phyloP scores from a whole-genome alignment of 2,888 invertebrate genomes.

The Idaea biselata region DNA sequence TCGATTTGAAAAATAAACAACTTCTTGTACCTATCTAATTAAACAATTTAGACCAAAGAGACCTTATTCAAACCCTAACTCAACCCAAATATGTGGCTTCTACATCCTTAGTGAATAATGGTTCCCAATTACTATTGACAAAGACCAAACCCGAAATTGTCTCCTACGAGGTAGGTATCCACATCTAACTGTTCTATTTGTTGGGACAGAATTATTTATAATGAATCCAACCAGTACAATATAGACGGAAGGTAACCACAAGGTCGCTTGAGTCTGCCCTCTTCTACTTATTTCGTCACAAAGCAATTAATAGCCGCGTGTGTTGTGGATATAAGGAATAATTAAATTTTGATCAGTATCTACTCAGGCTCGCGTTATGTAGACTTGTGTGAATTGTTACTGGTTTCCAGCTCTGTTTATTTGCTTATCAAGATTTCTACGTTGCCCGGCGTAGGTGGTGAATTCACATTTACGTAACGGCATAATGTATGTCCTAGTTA shows the following conservation, averaged over 20 bases:
- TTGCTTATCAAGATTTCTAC: slow-evolving; percentile 33
- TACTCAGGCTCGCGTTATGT: slow-evolving; percentile 31
- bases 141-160: neutral
- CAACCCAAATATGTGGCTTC: neutral
- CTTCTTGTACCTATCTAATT: neutral
- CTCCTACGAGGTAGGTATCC: neutral
- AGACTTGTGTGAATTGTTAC: slow-evolving; percentile 33
- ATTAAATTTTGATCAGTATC: slow-evolving; percentile 55
- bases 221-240: slow-evolving; percentile 23
- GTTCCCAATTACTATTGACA: neutral
- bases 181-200: neutral
- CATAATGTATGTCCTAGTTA: slow-evolving; percentile 23
- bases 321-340: slow-evolving; percentile 40
- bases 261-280: slow-evolving; percentile 27
- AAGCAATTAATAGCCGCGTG: slow-evolving; percentile 48
- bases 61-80: neutral
- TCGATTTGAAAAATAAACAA: neutral
- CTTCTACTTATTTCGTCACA: slow-evolving; percentile 48
- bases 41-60: neutral
- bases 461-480: slow-evolving; percentile 29
- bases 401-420: slow-evolving; percentile 32
- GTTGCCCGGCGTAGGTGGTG: slow-evolving; percentile 28
- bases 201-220: slow-evolving; percentile 3
- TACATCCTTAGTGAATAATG: neutral
- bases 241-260: slow-evolving; percentile 40